phyloP scores from a whole-genome alignment of 2,888 invertebrate genomes.

The Acanthosepion pharaonis region DNA sequence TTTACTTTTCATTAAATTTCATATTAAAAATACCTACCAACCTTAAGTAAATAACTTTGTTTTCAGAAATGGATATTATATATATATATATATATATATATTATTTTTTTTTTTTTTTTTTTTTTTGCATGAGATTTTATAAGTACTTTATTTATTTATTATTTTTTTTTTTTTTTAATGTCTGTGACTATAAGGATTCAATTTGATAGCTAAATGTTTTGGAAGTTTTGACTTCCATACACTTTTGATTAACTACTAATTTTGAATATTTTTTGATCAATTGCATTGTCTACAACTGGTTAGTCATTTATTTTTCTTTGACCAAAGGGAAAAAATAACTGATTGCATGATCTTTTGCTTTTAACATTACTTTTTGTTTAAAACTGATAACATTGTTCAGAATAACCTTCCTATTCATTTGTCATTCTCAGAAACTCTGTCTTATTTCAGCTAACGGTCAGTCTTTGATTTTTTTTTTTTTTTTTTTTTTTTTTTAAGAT shows the following conservation, averaged over 20 bases:
- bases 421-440: not conserved
- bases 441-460: not conserved
- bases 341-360: conserved; percentile 35
- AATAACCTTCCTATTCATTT: conserved; percentile 20
- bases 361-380: not conserved
- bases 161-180: not conserved
- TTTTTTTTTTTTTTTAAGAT: not conserved
- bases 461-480: not conserved
- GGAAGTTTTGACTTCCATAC: not conserved
- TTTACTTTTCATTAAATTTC: not conserved
- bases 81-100: not conserved
- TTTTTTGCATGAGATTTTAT: not conserved
- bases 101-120: not conserved
- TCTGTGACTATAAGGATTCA: not conserved
- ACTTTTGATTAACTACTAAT: conserved; percentile 4
- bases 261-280: not conserved
- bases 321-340: not conserved
- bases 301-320: not conserved
- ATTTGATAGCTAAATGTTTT: not conserved
- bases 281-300: not conserved
- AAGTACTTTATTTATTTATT: not conserved
- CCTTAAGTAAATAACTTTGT: not conserved
- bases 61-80: not conserved
- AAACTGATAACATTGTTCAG: not conserved
- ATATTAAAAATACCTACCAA: not conserved